phyloP scores from a whole-genome alignment of 1,140 invertebrate genomes.

The Whitmania pigra region DNA sequence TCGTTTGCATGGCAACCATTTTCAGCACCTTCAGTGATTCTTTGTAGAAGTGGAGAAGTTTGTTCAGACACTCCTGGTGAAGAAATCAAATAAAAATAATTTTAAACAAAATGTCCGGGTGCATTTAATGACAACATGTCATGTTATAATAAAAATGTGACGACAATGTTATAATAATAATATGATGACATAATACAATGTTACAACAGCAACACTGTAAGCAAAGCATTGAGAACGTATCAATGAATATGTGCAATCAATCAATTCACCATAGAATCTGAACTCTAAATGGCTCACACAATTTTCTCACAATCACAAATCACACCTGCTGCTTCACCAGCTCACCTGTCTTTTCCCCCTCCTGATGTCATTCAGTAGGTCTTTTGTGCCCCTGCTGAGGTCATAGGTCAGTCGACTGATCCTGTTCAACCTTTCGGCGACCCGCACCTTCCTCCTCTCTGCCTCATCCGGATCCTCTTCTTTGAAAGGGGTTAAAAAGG shows the following conservation, averaged over 20 bases:
- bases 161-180: background rate
- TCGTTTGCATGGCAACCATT: background rate
- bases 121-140: background rate
- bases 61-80: background rate
- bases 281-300: background rate
- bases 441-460: background rate
- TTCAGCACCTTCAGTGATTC: background rate
- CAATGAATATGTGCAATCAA: too few relatives aligned
- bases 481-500: too few relatives aligned
- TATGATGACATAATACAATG: background rate
- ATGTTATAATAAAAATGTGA: background rate
- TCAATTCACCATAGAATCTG: background rate
- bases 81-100: background rate
- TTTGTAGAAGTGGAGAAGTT: background rate
- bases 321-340: background rate
- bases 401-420: background rate
- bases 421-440: background rate
- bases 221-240: too few relatives aligned
- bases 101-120: background rate
- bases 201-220: background rate
- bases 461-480: background rate
- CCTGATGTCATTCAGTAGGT: background rate
- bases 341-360: background rate
- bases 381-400: background rate
- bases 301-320: background rate